Conservation (phyloP, 2,888 invertebrate species). For the Lottia gigantea region DNA sequence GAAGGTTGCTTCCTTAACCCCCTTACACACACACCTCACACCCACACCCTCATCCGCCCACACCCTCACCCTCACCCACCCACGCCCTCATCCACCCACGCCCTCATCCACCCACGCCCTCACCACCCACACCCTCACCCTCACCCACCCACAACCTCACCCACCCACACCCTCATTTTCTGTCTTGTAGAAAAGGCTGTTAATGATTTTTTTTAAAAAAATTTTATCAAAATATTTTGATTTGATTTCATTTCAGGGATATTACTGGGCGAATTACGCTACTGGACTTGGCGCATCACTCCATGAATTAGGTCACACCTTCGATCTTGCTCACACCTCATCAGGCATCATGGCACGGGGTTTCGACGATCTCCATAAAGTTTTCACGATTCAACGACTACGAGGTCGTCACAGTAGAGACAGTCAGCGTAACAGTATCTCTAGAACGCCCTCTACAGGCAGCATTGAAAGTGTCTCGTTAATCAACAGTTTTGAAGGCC, state of each 20-base stretch:
- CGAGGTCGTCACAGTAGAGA: slow-evolving; percentile 30
- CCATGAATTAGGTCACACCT: slow-evolving; percentile 94
- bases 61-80: too few relatives aligned
- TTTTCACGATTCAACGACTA: slow-evolving; percentile 56
- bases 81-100: too few relatives aligned
- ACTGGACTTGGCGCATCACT: slow-evolving; percentile 91
- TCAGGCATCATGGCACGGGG: slow-evolving; percentile 88
- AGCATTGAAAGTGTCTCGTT: slow-evolving; percentile 27
- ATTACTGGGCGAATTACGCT: slow-evolving; percentile 87
- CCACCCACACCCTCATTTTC: too few relatives aligned
- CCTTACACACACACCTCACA: too few relatives aligned
- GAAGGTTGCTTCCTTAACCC: too few relatives aligned
- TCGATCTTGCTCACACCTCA: slow-evolving; percentile 91
- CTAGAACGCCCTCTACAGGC: slow-evolving; percentile 39
- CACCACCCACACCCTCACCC: too few relatives aligned
- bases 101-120: too few relatives aligned
- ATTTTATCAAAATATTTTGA: too few relatives aligned
- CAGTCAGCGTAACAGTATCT: slow-evolving; percentile 36
- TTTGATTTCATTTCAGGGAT: slow-evolving; percentile 72
- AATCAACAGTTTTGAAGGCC: slow-evolving; percentile 16
- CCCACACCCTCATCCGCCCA: too few relatives aligned
- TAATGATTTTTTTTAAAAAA: too few relatives aligned
- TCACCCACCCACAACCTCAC: too few relatives aligned
- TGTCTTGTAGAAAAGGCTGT: too few relatives aligned
- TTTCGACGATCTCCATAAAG: slow-evolving; percentile 66